Evolutionary conservation across 2,113 vertebrate species (phyloP).

Genomic region (Sphaerodactylus townsendi): DNA sequence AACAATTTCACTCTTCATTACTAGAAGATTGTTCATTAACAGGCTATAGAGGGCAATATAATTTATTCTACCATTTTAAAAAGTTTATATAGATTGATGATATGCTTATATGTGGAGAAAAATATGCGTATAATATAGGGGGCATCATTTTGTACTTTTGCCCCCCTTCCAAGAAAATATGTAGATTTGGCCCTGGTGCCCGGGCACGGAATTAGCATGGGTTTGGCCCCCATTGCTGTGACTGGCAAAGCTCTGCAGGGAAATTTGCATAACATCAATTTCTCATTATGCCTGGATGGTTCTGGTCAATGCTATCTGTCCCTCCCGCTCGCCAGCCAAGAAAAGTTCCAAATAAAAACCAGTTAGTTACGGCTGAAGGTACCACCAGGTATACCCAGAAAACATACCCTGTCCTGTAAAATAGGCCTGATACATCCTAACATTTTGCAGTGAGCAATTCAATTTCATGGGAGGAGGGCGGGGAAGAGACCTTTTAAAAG

Average conservation of each 20-base stretch:
- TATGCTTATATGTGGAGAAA: too few relatives aligned
- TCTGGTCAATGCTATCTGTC: constrained; percentile 50
- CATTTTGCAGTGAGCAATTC: constrained; percentile 16
- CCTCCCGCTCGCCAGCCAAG: constrained; percentile 26
- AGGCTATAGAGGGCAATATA: too few relatives aligned
- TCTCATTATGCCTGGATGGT: constrained; percentile 31
- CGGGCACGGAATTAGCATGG: neutral
- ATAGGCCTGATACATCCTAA: neutral
- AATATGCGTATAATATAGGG: too few relatives aligned
- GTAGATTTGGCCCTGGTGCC: neutral
- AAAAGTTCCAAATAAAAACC: constrained; percentile 26
- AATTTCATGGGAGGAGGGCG: constrained; percentile 31
- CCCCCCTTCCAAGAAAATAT: too few relatives aligned
- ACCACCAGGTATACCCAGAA: constrained; percentile 22
- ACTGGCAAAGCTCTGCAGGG: constrained; percentile 33
- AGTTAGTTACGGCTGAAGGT: constrained; percentile 34
- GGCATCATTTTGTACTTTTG: too few relatives aligned
- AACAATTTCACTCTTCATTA: too few relatives aligned
- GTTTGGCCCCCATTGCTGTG: neutral
- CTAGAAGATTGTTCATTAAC: too few relatives aligned
- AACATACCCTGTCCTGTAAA: neutral
- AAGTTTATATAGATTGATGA: too few relatives aligned
- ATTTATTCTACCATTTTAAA: too few relatives aligned
- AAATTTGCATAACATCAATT: constrained; percentile 35
- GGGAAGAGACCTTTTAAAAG: neutral